phyloP scores from a whole-genome alignment of 1,140 invertebrate genomes.

The Aphelinus certus region DNA sequence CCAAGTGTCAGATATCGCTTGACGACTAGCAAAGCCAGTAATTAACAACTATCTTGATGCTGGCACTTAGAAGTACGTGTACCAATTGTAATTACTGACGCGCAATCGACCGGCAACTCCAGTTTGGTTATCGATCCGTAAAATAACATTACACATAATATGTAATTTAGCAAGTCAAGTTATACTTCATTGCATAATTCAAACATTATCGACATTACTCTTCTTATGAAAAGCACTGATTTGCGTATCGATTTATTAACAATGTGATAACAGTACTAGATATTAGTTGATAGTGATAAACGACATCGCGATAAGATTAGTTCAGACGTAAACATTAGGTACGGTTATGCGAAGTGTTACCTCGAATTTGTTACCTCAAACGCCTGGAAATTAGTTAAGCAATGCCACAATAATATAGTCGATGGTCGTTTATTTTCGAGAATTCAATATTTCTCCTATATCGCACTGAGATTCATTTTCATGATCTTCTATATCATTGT shows the following conservation, averaged over 20 bases:
- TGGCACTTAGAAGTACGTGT: slow-evolving; percentile 8
- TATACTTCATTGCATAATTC: slow-evolving; percentile 27
- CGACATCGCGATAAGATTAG: background rate
- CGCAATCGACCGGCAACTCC: slow-evolving; percentile 2
- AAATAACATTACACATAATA: slow-evolving; percentile 34
- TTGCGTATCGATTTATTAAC: slow-evolving; percentile 23
- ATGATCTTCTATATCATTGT: no score
- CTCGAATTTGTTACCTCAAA: no score
- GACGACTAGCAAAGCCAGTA: slow-evolving; percentile 29
- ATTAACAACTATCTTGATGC: slow-evolving; percentile 34
- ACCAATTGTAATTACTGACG: slow-evolving; percentile 23
- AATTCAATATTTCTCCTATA: no score
- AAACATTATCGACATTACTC: slow-evolving; percentile 14
- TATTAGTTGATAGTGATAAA: background rate
- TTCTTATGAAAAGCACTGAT: background rate
- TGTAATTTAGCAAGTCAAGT: slow-evolving; percentile 6
- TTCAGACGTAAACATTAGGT: background rate
- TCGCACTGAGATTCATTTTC: no score
- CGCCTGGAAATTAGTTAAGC: no score
- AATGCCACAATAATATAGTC: no score
- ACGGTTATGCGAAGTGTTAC: no score
- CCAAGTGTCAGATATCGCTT: slow-evolving; percentile 30
- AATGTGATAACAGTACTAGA: slow-evolving; percentile 22
- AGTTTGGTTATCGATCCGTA: slow-evolving; percentile 32
- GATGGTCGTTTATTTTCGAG: no score